Evolutionary conservation across 1,140 invertebrate genomes (phyloP).

Genomic region (Diprion similis): DNA sequence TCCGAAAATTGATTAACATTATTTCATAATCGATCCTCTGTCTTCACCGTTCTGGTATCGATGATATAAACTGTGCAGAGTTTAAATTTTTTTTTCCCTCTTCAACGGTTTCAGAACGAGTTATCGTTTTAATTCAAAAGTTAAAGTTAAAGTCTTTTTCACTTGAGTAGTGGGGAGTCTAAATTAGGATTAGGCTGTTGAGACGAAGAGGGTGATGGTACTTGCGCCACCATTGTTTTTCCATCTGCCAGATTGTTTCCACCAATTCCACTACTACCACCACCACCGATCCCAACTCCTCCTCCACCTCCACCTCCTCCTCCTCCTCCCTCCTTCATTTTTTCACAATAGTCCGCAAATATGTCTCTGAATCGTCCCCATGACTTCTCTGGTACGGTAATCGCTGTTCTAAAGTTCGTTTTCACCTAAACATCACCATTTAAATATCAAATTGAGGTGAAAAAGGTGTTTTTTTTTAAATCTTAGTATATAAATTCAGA

Average conservation of each 20-base stretch:
- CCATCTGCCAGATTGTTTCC: conserved; percentile 48
- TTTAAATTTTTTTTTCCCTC: conserved; percentile 35
- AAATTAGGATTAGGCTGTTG: conserved; percentile 61
- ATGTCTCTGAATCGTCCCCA: conserved; percentile 97
- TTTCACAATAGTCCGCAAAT: conserved; percentile 93
- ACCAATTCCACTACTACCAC: conserved; percentile 37
- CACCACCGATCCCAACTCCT: conserved; percentile 26
- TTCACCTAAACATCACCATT: conserved; percentile 76
- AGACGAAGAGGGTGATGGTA: conserved; percentile 55
- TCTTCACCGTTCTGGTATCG: conserved; percentile 31
- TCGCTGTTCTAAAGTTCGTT: conserved; percentile 96
- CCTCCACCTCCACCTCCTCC: conserved; percentile 32
- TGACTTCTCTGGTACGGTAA: conserved; percentile 97
- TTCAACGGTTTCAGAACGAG: conserved; percentile 54
- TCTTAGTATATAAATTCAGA: background rate
- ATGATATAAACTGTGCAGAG: conserved; percentile 23
- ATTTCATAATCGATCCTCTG: conserved; percentile 10
- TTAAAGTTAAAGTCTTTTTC: conserved; percentile 64
- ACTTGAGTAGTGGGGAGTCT: conserved; percentile 61
- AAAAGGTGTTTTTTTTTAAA: conserved; percentile 19
- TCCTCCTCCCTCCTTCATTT: conserved; percentile 76
- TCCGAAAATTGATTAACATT: background rate
- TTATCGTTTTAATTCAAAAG: conserved; percentile 56
- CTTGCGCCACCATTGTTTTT: conserved; percentile 52
- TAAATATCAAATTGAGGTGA: background rate